Conservation (phyloP, 2,113 vertebrate genomes). For the Gnathonemus longibarbis region DNA sequence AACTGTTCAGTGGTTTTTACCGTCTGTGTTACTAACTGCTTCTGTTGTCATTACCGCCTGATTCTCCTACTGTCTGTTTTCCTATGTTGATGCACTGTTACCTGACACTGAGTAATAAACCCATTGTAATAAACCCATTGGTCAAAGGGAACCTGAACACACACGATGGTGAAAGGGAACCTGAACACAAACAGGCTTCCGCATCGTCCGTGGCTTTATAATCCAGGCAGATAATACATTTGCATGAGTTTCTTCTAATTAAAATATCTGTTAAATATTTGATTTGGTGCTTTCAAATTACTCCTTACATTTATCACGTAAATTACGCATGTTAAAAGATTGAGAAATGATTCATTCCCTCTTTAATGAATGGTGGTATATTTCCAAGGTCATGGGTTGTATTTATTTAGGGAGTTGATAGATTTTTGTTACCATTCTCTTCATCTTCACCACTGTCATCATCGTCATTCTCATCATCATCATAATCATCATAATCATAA, state of each 20-base stretch:
- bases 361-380: constrained; percentile 20
- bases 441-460: not conserved
- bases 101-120: not conserved
- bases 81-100: not conserved
- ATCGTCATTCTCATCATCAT: not conserved
- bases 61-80: not conserved
- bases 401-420: not conserved
- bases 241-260: constrained; percentile 16
- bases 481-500: not conserved
- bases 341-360: constrained; percentile 7
- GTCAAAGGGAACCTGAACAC: too few relatives aligned
- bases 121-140: not conserved
- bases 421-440: not conserved
- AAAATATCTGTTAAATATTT: constrained; percentile 26
- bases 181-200: not conserved
- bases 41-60: not conserved
- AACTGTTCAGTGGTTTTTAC: not conserved
- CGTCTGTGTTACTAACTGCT: not conserved
- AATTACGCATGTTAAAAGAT: constrained; percentile 10
- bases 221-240: not conserved
- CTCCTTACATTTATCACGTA: constrained; percentile 22
- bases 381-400: not conserved
- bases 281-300: constrained; percentile 19
- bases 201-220: too few relatives aligned
- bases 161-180: too few relatives aligned